phyloP scores from a whole-genome alignment of 2,113 vertebrate genomes.

The Phylloscopus whistleri region DNA sequence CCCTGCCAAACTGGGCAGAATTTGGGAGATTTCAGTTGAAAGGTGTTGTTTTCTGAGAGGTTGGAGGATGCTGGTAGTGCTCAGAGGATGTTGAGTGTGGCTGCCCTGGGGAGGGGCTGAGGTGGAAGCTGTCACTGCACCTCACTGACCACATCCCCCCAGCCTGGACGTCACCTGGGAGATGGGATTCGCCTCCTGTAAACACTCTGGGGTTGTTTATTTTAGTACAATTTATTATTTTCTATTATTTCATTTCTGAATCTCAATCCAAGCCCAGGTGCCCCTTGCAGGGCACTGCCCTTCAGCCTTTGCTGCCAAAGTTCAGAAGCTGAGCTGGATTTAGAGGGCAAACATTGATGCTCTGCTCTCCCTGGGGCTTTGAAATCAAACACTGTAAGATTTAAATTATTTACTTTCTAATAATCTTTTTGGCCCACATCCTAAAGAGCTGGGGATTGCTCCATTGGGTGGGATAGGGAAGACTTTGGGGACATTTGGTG shows the following conservation, averaged over 20 bases:
- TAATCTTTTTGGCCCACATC: background rate
- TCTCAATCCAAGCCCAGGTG: background rate
- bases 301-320: background rate
- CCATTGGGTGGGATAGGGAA: background rate
- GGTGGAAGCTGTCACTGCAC: background rate
- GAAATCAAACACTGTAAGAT: background rate
- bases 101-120: background rate
- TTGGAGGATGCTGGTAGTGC: background rate
- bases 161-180: background rate
- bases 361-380: background rate
- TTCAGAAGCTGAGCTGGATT: background rate
- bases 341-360: background rate
- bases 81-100: background rate
- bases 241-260: background rate
- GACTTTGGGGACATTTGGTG: background rate
- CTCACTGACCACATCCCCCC: background rate
- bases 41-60: rapidly evolving
- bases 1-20: background rate
- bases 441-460: background rate
- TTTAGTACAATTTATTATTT: background rate
- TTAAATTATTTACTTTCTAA: background rate
- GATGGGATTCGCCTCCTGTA: background rate
- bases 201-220: background rate
- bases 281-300: background rate
- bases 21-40: background rate